A percentile compares a stretch with the other conserved stretches of the same genome.
These are phyloP conservation scores for Teinopalpus imperialis DNA, from an alignment of 2,888 invertebrate species.

Conservation along the genomic window DNA sequence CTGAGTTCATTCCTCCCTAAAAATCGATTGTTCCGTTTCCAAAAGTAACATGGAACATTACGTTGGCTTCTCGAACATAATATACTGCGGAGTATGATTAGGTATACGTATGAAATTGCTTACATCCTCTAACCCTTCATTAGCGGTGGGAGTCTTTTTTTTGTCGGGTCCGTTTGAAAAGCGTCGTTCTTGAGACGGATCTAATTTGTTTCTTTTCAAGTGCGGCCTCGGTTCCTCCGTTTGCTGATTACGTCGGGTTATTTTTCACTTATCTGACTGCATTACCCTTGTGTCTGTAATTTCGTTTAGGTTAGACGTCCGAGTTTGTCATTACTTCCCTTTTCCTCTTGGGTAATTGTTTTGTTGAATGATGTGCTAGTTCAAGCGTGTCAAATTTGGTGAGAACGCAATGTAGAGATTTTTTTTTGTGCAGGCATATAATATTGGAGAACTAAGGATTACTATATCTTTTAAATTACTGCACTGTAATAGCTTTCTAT, in stretches of 20 bases:
- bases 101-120: conserved; percentile 15
- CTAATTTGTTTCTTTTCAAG: conserved; percentile 78
- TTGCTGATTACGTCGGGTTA: conserved; percentile 59
- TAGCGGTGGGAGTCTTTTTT: conserved; percentile 57
- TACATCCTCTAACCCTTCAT: conserved; percentile 63
- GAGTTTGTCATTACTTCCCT: conserved; percentile 30
- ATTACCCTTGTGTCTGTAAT: conserved; percentile 52
- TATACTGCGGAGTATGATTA: not conserved
- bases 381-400: conserved; percentile 5
- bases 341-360: conserved; percentile 20
- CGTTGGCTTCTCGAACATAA: conserved; percentile 4
- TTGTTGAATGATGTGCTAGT: conserved; percentile 21
- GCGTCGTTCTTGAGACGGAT: conserved; percentile 69
- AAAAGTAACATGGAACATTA: not conserved
- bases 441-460: conserved; percentile 11
- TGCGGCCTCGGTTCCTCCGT: conserved; percentile 54
- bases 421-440: not conserved
- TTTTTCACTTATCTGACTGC: conserved; percentile 55
- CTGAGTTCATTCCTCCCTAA: not conserved
- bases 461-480: conserved; percentile 21
- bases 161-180: conserved; percentile 57
- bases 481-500: conserved; percentile 18
- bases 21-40: not conserved
- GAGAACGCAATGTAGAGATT: not conserved
- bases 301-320: conserved; percentile 46